Base-by-base conservation (phyloP, 2,113 vertebrate species). In the Proteles cristata region DNA sequence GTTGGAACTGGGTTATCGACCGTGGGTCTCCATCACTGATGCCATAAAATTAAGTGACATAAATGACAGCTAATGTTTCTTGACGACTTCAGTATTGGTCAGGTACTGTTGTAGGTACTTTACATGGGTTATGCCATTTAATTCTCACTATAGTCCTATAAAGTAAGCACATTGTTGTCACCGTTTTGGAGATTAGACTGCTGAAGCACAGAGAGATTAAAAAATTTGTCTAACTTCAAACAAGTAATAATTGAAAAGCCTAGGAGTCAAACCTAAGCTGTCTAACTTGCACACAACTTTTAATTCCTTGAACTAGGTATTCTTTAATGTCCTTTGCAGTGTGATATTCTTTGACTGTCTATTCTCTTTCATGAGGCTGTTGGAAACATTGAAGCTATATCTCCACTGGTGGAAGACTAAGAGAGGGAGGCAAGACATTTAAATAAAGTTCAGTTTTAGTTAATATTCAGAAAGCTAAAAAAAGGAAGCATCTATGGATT, bases 11-110 rank as follows among this genome's bases (percentile, higher is more conserved):
- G n/a, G 4, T 87, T 93, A 55, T 77, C 93, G 68, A 79, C 26
- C 25, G 39, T 93, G 15, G n/a, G 7, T 3, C 1, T 58, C 17
- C 17, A 12, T 68, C 14, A 4, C 45, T 87, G 23, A 35, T 92
- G 79, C 21, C 33, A 74, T 89, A 45, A 90, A 61, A 85, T 48
- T 5, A 92, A 79, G 15, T 81, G n/a, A 85, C 66, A 82, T 86
- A 95, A 86, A 94, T 84, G 65, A 82, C 28, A 86, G 19, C 48
- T 89, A 92, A 63, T 74, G 79, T 73, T 73, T 80, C 55, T 58
- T 96, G n/a, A 77, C 76, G 8, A 66, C 4, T 68, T 81, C 58
- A 73, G 61, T 39, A 74, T 61, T n/a, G 8, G 11, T 76, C 35
- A 53, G 45, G 33, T 8, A 50, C 21, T 53, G 16, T 61, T 95